Conservation (phyloP, 1,140 invertebrate genomes). For the Rhynchophorus ferrugineus region DNA sequence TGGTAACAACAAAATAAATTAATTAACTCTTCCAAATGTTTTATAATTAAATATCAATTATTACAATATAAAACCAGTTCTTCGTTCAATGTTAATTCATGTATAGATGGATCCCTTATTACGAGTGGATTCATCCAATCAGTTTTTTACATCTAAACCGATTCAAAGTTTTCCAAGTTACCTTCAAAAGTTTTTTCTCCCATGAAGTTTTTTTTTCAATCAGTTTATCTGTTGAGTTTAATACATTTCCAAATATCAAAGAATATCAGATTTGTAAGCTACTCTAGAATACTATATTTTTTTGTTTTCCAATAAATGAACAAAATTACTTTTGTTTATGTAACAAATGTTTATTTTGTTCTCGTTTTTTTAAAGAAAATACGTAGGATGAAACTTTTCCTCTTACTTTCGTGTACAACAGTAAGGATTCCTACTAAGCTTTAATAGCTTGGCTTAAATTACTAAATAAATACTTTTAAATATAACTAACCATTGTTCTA, state of each 20-base stretch:
- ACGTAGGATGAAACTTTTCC: constrained; percentile 2
- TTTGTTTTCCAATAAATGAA: constrained; percentile 10
- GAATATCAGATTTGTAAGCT: constrained; percentile 25
- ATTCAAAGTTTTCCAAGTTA: constrained; percentile 19
- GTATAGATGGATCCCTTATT: constrained; percentile 8
- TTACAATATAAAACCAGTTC: constrained; percentile 13
- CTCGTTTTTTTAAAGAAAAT: no score
- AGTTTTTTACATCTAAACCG: background rate
- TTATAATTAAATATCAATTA: constrained; percentile 20
- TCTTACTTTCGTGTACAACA: constrained; percentile 1
- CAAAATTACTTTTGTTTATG: background rate
- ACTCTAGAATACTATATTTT: constrained; percentile 24
- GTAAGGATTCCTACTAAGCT: background rate
- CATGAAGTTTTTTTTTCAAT: no score
- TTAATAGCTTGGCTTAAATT: constrained; percentile 3
- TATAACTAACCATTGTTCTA: constrained; percentile 9
- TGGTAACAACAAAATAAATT: constrained; percentile 22
- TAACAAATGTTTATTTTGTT: no score
- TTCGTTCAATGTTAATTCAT: constrained; percentile 22
- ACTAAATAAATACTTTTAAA: background rate
- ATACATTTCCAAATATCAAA: constrained; percentile 22
- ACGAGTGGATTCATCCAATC: background rate
- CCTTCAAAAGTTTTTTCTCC: no score
- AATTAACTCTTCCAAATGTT: constrained; percentile 18
- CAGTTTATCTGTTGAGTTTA: constrained; percentile 24